Base-by-base conservation (phyloP, 2,113 vertebrate genomes). In the Pungitius pungitius region DNA sequence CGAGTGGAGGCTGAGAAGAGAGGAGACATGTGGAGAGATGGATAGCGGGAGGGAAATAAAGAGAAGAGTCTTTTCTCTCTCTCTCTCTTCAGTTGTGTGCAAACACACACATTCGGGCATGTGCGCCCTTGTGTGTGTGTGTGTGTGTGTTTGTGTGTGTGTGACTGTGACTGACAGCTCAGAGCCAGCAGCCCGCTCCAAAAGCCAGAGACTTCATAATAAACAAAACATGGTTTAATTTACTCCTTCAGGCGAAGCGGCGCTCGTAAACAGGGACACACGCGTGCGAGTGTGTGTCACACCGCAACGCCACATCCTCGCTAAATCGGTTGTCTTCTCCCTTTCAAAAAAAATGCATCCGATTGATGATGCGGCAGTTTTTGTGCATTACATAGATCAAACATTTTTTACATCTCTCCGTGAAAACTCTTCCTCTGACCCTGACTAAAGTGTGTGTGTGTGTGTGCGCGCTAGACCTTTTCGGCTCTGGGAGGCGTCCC, bases 141-240 rank as follows among this genome's bases (percentile, higher is more conserved):
- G 43, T 51, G 47, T 6, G 49, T 49, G 67, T 70, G 33, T 35
- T 3, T 17, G 47, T 45, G 43, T 51, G 47, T 6, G 49, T 49
- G 67, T 70, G 67, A 35, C 24, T 7, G 14, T 89, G 91, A 92
- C 35, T 90, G 90, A 82, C 87, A 90, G 85, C 74, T 90, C 66
- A 63, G 35, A 40, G 81, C 86, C 66, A 26, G 70, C 78, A 86
- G 86, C 74, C 56, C 57, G 68, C 66, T 81, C 69, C 79, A 51
- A 55, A 58, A 87, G 85, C 80, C 83, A 57, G 74, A 74, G 72
- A 84, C 77, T 81, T 85, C 63, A 81, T 90, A 78, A 90, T 78
- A 82, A 92, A 88, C 80, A 83, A 69, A 85, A 84, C 57, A 80
- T 59, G 74, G 78, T 84, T 84, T 84, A 71, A 87, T 90, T 88